Percentiles rank a stretch among this genome's conserved stretches.
phyloP scores from a whole-genome alignment of 2,888 invertebrate genomes.

The Hyppa rectilinea region DNA sequence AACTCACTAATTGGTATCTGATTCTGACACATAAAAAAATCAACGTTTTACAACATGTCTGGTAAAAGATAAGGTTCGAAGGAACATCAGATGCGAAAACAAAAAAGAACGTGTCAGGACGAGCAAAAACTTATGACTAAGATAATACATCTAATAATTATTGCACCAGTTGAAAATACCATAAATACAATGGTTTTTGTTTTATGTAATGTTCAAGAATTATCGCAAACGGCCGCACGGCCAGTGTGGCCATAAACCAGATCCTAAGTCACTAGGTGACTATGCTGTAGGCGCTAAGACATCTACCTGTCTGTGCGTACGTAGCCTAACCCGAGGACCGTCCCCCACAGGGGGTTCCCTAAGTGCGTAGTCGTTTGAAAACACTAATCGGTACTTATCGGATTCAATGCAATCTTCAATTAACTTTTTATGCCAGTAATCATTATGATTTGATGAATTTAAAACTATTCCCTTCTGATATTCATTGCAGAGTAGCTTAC shows the following conservation, averaged over 20 bases:
- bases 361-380: too few relatives aligned
- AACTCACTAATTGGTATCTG: conserved; percentile 72
- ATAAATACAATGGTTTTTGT: background rate
- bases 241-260: too few relatives aligned
- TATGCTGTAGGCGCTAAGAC: too few relatives aligned
- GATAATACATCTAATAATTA: background rate
- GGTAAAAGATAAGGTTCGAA: conserved; percentile 72
- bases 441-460: background rate
- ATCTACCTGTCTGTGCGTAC: too few relatives aligned
- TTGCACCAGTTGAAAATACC: conserved; percentile 5
- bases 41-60: conserved; percentile 77
- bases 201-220: too few relatives aligned
- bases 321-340: too few relatives aligned
- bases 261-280: too few relatives aligned
- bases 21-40: conserved; percentile 73
- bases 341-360: too few relatives aligned
- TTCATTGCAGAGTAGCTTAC: background rate
- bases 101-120: conserved; percentile 22
- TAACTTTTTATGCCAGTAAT: background rate
- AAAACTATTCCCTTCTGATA: background rate
- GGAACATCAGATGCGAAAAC: conserved; percentile 63
- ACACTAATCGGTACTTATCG: background rate
- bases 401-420: background rate
- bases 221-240: too few relatives aligned
- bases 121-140: conserved; percentile 8